Base-by-base conservation (phyloP, 2,888 invertebrate genomes). In the Megastigmus dorsalis region DNA sequence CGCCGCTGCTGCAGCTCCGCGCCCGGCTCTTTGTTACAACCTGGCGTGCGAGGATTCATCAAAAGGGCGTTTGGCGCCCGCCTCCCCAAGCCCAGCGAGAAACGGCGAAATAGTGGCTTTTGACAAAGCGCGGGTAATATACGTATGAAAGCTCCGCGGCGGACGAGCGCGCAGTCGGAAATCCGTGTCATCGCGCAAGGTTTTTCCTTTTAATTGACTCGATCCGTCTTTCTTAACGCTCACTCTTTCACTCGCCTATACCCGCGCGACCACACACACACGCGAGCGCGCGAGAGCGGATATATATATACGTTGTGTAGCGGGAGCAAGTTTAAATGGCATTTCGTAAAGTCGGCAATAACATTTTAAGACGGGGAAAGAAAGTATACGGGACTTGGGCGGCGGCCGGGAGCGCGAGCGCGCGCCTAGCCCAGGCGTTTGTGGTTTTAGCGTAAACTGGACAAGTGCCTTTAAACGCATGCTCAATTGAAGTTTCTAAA, bases 401-500 rank as follows among this genome's bases (percentile, higher is more conserved):
- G 15, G 13, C 13, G 33, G 4, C 4, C 9, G 9, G 33, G 33
- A 33, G 9, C 4, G 9, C 5, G 13, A 43, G 41, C 41, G 10
- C 4, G 41, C 41, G 10, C 4, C 15, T 43, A n/a, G 13, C 15
- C n/a, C 4, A n/a, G 13, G 9, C 15, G 28, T 26, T 20, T 26
- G 36, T 15, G 48, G 36, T 48, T 30, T 33, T 33, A 48, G 48
- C 36, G 45, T 57, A 60, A 50, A 28, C 50, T 26, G 41, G 52
- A 69, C 69, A 41, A 69, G 52, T 43, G 52, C 57, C 50, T 10
- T 43, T 36, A 41, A 74, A 62, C 55, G 62, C 73, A 74, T 62
- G 73, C 55, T 67, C 67, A 62, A 74, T 74, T 68, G 62, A 68
- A 74, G 73, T 68, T 68, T 62, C 62, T 28, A 60, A 73, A 73